Percentiles rank a stretch among this genome's conserved stretches.
Evolutionary conservation across 1,140 invertebrate genomes (phyloP).

Genomic region (Phenacoccus solenopsis): DNA sequence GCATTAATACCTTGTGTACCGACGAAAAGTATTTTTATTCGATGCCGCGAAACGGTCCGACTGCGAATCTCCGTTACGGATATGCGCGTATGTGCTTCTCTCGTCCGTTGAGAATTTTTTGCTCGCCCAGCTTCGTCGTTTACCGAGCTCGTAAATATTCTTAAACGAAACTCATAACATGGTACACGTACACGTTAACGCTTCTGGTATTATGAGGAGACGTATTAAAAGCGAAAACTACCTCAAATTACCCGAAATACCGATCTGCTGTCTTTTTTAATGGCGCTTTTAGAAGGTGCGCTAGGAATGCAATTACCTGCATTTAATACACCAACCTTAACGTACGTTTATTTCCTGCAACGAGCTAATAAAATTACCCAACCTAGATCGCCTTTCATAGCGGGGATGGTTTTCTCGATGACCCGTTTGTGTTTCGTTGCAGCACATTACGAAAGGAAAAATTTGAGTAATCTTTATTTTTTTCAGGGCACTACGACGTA

Average conservation of each 20-base stretch:
- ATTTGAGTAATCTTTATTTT: too few relatives aligned
- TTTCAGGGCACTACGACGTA: too few relatives aligned
- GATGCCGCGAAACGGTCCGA: too few relatives aligned
- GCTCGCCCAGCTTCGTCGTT: too few relatives aligned
- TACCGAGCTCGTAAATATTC: background rate
- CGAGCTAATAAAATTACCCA: too few relatives aligned
- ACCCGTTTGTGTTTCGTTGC: too few relatives aligned
- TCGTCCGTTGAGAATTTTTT: too few relatives aligned
- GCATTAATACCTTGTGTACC: background rate
- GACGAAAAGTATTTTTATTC: background rate
- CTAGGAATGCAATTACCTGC: background rate
- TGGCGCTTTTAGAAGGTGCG: background rate
- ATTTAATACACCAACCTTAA: background rate
- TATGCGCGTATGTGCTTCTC: too few relatives aligned
- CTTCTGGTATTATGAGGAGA: background rate
- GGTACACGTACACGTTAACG: too few relatives aligned
- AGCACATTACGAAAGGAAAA: background rate
- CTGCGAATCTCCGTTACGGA: too few relatives aligned
- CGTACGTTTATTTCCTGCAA: slow-evolving; percentile 3
- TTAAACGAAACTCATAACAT: background rate
- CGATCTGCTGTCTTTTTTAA: background rate
- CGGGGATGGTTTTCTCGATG: too few relatives aligned
- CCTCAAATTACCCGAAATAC: background rate
- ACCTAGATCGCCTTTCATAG: background rate
- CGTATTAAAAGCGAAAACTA: background rate